phyloP scores from a whole-genome alignment of 2,797 vertebrate species.

The Neosilurus mollespiculum region DNA sequence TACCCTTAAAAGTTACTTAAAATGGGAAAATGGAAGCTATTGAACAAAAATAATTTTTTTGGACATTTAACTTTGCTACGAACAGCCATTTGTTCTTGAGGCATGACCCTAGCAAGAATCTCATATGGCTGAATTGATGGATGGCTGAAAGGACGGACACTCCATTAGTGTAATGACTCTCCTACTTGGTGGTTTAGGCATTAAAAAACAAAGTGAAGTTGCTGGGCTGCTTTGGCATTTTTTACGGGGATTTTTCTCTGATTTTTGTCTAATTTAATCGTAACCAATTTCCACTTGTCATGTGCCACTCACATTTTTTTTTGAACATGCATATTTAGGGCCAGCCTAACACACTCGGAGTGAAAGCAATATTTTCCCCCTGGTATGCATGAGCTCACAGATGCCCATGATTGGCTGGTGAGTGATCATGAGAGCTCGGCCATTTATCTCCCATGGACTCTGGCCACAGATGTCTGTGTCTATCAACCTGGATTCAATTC shows the following conservation, averaged over 20 bases:
- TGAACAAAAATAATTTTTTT: neutral
- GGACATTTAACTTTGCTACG: neutral
- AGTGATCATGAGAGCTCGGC: no score
- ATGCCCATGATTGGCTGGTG: no score
- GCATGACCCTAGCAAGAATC: neutral
- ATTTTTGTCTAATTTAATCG: neutral
- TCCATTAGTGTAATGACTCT: no score
- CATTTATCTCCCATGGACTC: no score
- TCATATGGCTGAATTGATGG: neutral
- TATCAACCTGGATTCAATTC: no score
- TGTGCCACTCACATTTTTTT: no score
- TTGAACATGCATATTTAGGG: no score
- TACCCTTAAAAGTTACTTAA: neutral
- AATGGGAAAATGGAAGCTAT: neutral
- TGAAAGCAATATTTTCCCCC: no score
- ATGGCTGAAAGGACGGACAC: neutral
- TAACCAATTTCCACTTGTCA: no score
- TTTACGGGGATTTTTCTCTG: neutral
- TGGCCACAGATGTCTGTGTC: no score
- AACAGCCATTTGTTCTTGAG: neutral
- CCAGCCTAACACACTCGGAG: no score
- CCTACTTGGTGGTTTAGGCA: neutral
- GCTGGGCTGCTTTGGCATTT: neutral
- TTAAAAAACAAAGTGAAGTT: neutral
- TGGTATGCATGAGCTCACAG: no score